A percentile compares a stretch with the other conserved stretches of the same genome.
These are phyloP conservation scores for Arion vulgaris DNA, from an alignment of 1,140 invertebrate genomes.

Conservation along the genomic window DNA sequence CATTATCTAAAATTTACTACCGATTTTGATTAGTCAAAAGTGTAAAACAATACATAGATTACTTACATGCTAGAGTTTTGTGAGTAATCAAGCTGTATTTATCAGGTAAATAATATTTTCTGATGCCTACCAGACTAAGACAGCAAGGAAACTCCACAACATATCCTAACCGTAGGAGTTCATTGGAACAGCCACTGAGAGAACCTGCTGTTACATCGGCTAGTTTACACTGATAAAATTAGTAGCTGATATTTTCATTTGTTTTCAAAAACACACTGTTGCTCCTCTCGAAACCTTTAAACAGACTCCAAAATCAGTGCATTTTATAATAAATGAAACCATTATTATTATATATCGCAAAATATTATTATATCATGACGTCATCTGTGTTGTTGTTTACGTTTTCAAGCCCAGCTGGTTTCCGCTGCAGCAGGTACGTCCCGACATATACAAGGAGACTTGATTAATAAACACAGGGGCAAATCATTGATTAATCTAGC, in stretches of 20 bases:
- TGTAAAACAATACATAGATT: conserved; percentile 24
- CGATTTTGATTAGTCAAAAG: conserved; percentile 14
- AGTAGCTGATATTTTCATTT: neutral
- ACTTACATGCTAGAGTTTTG: conserved; percentile 8
- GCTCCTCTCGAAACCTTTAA: no score
- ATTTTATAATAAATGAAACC: no score
- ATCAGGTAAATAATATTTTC: conserved; percentile 16
- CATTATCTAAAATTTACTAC: neutral
- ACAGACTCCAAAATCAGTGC: no score
- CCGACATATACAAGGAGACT: neutral
- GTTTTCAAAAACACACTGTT: no score
- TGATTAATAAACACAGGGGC: neutral
- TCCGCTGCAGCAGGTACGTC: neutral
- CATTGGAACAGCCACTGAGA: neutral
- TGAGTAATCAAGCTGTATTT: neutral
- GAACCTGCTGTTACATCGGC: neutral
- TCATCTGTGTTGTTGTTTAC: conserved; percentile 11
- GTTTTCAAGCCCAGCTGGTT: conserved; percentile 1
- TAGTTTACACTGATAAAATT: neutral
- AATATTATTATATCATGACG: neutral
- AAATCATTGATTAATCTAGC: neutral
- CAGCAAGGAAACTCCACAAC: conserved; percentile 6
- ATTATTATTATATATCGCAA: neutral
- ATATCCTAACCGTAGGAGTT: neutral
- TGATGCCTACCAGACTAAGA: neutral